Conservation (phyloP, 2,888 invertebrate genomes). For the Leptinotarsa haldemani region DNA sequence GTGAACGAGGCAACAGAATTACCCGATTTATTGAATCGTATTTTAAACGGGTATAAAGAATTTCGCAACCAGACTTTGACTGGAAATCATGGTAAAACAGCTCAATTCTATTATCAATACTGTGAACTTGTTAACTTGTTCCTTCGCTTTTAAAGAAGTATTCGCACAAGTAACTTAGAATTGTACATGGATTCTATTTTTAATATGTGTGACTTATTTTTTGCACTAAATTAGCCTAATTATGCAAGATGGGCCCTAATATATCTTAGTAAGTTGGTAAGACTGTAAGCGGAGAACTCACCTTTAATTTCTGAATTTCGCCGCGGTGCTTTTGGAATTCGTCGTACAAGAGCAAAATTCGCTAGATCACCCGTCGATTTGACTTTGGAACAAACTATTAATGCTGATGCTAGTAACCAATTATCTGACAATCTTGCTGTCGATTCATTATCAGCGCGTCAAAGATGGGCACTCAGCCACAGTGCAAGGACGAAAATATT, state of each 20-base stretch:
- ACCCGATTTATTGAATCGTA: constrained; percentile 29
- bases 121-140: constrained; percentile 31
- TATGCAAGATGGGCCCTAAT: constrained; percentile 26
- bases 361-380: constrained; percentile 43
- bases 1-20: constrained; percentile 35
- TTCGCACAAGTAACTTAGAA: constrained; percentile 34
- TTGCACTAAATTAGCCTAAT: constrained; percentile 25
- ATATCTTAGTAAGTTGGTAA: constrained; percentile 33
- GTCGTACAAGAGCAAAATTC: constrained; percentile 47
- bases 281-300: constrained; percentile 17
- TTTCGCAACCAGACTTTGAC: constrained; percentile 31
- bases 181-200: constrained; percentile 29
- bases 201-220: constrained; percentile 25
- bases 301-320: constrained; percentile 31
- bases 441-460: constrained; percentile 35
- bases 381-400: constrained; percentile 51
- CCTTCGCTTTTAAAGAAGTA: constrained; percentile 32
- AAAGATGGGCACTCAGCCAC: constrained; percentile 34
- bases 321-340: constrained; percentile 47
- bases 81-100: constrained; percentile 32
- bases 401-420: constrained; percentile 41
- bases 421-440: constrained; percentile 34
- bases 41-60: constrained; percentile 31
- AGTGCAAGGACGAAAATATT: constrained; percentile 31
- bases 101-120: constrained; percentile 34